A percentile compares a stretch with the other conserved stretches of the same genome.
Evolutionary conservation across 2,888 invertebrate genomes (phyloP).

Genomic region (Aphidoletes aphidimyza): DNA sequence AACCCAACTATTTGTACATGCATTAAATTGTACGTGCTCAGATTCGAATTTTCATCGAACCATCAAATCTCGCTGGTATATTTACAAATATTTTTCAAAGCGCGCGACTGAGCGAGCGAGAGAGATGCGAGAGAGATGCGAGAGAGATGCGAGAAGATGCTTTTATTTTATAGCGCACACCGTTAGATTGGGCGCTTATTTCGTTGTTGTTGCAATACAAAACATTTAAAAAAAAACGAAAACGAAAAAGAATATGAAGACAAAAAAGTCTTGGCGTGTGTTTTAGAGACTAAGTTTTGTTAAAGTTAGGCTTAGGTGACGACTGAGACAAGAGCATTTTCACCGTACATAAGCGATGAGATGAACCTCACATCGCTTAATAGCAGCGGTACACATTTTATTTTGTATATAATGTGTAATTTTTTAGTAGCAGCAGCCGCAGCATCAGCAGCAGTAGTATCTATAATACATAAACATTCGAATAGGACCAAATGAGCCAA

Average conservation of each 20-base stretch:
- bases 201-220: conserved; percentile 12
- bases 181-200: too few species aligned
- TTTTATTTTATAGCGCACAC: too few species aligned
- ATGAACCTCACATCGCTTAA: background rate
- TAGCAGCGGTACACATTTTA: background rate
- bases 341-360: background rate
- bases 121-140: too few species aligned
- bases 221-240: background rate
- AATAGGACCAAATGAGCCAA: background rate
- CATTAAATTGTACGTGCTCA: conserved; percentile 46
- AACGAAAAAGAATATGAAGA: background rate
- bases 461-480: too few species aligned
- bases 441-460: background rate
- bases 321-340: conserved; percentile 8
- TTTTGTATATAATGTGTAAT: background rate
- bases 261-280: conserved; percentile 35
- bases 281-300: conserved; percentile 4
- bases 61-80: background rate
- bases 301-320: conserved; percentile 33
- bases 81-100: background rate
- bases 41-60: conserved; percentile 51
- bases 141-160: too few species aligned
- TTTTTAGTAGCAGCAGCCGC: background rate
- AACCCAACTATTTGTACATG: conserved; percentile 32
- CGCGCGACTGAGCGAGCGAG: too few species aligned